Percentiles rank a stretch among this genome's conserved stretches.
phyloP scores from a whole-genome alignment of 2,113 vertebrate genomes.

The Panthera uncia region DNA sequence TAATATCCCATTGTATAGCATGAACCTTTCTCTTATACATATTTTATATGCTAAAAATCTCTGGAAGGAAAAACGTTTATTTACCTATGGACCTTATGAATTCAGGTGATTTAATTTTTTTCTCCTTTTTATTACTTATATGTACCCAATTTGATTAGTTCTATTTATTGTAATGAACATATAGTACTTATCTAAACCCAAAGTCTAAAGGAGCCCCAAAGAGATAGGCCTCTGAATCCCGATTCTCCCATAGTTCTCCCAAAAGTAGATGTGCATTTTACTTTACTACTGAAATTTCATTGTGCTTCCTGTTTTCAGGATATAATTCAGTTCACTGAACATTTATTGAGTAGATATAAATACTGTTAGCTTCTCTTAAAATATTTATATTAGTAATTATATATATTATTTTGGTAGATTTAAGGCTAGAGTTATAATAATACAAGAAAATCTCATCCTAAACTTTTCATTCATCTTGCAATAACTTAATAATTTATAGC shows the following conservation, averaged over 20 bases:
- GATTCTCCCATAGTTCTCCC: neutral
- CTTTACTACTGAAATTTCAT: neutral
- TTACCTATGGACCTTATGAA: neutral
- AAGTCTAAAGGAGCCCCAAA: neutral
- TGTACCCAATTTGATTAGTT: neutral
- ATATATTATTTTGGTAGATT: conserved; percentile 29
- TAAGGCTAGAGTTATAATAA: neutral
- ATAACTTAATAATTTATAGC: neutral
- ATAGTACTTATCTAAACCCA: neutral
- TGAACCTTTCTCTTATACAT: neutral
- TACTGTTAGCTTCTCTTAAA: conserved; percentile 45
- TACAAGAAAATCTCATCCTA: conserved; percentile 17
- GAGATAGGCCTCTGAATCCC: neutral
- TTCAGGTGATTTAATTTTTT: conserved; percentile 14
- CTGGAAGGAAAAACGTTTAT: neutral
- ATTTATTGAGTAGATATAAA: neutral
- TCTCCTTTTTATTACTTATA: neutral
- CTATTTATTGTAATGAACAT: neutral
- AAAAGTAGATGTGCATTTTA: conserved; percentile 40
- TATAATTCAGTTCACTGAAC: conserved; percentile 17
- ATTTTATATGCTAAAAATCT: neutral
- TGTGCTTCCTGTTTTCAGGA: neutral
- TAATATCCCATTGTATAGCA: neutral
- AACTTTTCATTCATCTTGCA: conserved; percentile 8
- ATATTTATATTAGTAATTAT: conserved; percentile 24